phyloP scores from a whole-genome alignment of 2,888 invertebrate genomes.

The Tipula confusa region DNA sequence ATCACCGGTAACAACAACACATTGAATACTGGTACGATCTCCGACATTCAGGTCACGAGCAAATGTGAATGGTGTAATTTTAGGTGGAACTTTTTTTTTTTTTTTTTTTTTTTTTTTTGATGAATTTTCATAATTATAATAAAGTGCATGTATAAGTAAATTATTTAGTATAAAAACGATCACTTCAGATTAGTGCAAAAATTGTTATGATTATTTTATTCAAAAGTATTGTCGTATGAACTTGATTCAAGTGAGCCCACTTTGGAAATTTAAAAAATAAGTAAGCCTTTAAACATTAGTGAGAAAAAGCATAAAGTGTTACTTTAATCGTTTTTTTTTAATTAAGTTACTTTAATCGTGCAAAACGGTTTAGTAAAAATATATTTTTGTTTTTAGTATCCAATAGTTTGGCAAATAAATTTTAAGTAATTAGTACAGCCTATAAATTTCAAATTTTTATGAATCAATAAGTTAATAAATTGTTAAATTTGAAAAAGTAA shows the following conservation, averaged over 20 bases:
- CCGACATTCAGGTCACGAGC: constrained; percentile 59
- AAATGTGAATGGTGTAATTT: constrained; percentile 63
- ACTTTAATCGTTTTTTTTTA: no score
- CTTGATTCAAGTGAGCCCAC: no score
- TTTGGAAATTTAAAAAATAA: no score
- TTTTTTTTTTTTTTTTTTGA: constrained; percentile 42
- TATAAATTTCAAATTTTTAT: no score
- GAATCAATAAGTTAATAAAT: no score
- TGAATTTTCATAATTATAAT: background rate
- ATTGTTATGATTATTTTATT: background rate
- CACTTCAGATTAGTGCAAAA: background rate
- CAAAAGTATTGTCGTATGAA: no score
- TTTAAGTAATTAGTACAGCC: no score
- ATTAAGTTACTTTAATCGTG: no score
- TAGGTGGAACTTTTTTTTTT: constrained; percentile 55
- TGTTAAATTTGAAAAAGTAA: no score
- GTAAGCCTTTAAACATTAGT: background rate
- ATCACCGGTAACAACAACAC: constrained; percentile 59
- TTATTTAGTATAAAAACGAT: background rate
- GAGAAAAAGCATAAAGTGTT: background rate
- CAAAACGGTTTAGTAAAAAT: no score
- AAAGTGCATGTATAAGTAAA: background rate
- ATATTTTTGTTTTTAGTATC: no score
- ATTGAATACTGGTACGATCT: constrained; percentile 58
- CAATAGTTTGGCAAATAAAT: no score